phyloP scores from a whole-genome alignment of 2,888 invertebrate genomes.

The Leptopterna dolabrata region DNA sequence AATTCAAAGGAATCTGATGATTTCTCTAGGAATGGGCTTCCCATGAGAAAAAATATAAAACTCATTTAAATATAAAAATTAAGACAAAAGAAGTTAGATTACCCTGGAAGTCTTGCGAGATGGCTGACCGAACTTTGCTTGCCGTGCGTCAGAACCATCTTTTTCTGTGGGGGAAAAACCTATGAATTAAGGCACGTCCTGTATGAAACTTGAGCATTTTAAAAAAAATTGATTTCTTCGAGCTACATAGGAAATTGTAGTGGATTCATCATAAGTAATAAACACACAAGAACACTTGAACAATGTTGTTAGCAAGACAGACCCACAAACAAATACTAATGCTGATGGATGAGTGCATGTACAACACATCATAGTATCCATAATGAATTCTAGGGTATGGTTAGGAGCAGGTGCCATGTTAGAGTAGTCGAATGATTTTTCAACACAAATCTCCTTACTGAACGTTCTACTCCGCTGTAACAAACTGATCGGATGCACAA shows the following conservation, averaged over 20 bases:
- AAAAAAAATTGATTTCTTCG: background rate
- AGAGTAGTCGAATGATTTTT: background rate
- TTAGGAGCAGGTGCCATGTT: background rate
- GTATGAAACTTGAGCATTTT: background rate
- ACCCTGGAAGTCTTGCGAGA: constrained; percentile 58
- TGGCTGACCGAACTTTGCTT: constrained; percentile 56
- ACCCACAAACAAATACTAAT: background rate
- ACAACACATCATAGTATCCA: background rate
- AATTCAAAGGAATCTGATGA: too few relatives aligned
- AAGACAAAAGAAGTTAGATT: background rate
- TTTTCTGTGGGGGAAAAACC: too few relatives aligned
- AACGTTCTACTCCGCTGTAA: constrained; percentile 26
- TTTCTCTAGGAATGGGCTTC: too few relatives aligned
- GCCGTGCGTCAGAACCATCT: constrained; percentile 53
- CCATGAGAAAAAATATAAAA: background rate
- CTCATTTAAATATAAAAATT: background rate
- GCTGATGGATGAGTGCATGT: background rate
- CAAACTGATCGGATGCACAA: background rate
- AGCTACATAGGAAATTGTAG: too few relatives aligned
- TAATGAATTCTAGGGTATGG: background rate
- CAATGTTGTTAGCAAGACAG: too few relatives aligned
- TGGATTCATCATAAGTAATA: too few relatives aligned
- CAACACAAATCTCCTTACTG: constrained; percentile 11
- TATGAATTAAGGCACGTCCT: background rate
- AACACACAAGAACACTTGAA: too few relatives aligned